Percentiles rank a stretch among this genome's conserved stretches.
phyloP scores from a whole-genome alignment of 2,113 vertebrate genomes.

The Nyctibius bracteatus region DNA sequence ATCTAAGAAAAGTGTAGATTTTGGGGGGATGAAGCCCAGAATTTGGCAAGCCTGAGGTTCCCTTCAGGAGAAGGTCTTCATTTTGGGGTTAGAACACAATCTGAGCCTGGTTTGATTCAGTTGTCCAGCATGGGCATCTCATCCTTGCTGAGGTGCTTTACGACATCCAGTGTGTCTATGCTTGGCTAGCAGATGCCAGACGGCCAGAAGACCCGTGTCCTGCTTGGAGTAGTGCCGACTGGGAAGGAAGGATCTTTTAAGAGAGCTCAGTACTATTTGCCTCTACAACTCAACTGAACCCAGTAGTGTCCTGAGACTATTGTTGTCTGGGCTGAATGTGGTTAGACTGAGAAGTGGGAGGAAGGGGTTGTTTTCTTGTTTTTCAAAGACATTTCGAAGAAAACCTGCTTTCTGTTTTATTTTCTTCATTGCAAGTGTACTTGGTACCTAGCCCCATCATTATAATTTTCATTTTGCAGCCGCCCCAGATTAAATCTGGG shows the following conservation, averaged over 20 bases:
- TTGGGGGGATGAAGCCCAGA: background rate
- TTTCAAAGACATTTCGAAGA: background rate
- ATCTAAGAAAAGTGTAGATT: background rate
- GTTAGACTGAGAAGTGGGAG: background rate
- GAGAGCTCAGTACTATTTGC: background rate
- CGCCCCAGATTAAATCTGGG: background rate
- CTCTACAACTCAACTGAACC: background rate
- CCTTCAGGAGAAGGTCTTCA: background rate
- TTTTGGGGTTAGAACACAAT: background rate
- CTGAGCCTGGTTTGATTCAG: background rate
- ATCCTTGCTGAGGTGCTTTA: background rate
- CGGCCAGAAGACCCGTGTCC: background rate
- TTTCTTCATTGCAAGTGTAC: background rate
- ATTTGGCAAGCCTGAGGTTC: background rate
- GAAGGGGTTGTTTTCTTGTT: background rate
- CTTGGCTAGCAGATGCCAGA: background rate
- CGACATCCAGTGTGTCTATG: fast-evolving
- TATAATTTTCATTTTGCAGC: constrained; percentile 19
- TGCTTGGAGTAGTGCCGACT: fast-evolving
- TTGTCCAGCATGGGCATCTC: background rate
- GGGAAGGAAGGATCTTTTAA: background rate
- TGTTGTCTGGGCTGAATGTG: background rate
- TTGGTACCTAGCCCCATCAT: background rate
- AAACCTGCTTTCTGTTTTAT: background rate
- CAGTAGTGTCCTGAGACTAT: background rate